phyloP scores from a whole-genome alignment of 2,113 vertebrate species.

The Pseudorasbora parva region DNA sequence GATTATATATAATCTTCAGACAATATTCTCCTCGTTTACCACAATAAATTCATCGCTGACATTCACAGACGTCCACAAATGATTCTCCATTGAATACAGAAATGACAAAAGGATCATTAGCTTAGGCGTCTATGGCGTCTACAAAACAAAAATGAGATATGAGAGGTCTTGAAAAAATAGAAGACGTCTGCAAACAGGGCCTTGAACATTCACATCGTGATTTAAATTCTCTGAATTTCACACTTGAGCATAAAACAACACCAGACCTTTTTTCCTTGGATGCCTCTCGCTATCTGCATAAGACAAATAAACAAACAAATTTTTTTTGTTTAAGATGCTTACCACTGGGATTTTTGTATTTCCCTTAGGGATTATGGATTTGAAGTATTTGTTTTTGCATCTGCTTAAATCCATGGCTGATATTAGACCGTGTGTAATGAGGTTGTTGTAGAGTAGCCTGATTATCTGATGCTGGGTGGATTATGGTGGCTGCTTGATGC shows the following conservation, averaged over 20 bases:
- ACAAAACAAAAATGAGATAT: not conserved
- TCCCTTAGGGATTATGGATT: conserved; percentile 43
- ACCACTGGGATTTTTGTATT: conserved; percentile 40
- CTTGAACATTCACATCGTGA: conserved; percentile 7
- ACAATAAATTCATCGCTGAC: not conserved
- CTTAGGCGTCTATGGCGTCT: not conserved
- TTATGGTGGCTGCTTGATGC: not conserved
- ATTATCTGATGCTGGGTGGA: conserved; percentile 47
- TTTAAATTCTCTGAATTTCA: conserved; percentile 38
- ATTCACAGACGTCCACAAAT: not conserved
- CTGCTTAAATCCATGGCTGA: conserved; percentile 25
- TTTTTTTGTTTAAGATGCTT: conserved; percentile 34
- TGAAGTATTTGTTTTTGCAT: conserved; percentile 34
- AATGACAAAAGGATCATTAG: not conserved
- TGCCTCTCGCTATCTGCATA: conserved; percentile 9
- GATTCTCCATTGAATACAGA: not conserved
- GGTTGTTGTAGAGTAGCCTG: conserved; percentile 34
- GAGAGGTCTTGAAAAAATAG: not conserved
- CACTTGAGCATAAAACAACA: conserved; percentile 28
- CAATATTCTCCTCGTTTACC: not conserved
- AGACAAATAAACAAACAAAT: conserved; percentile 36
- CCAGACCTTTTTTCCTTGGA: not conserved
- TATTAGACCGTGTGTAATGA: conserved; percentile 46
- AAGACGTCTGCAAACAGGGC: not conserved
- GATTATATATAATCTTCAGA: not conserved